These are phyloP conservation scores for Xenopus laevis DNA, from an alignment of 2,113 vertebrate species.

Conservation along the genomic window DNA sequence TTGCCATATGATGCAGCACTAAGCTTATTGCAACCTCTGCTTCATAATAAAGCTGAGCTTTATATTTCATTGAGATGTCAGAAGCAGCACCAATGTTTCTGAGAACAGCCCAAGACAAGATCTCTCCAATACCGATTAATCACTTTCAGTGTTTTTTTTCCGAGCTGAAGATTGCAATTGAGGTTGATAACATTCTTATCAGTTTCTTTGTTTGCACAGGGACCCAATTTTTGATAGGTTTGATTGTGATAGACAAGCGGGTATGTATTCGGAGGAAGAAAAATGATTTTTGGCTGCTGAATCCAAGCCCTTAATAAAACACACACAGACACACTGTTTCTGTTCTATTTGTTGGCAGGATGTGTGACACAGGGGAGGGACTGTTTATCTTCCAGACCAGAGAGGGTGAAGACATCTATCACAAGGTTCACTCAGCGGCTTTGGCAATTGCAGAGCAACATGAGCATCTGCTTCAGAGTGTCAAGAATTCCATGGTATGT, in stretches of 20 bases:
- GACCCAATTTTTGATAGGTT: not conserved
- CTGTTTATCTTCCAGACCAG: constrained; percentile 80
- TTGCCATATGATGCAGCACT: no score
- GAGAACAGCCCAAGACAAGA: no score
- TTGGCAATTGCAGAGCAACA: constrained; percentile 75
- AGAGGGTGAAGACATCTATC: constrained; percentile 78
- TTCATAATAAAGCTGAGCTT: no score
- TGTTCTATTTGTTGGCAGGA: constrained; percentile 58
- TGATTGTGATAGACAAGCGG: not conserved
- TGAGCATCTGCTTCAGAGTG: constrained; percentile 62
- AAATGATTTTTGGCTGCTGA: constrained; percentile 1
- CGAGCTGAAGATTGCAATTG: not conserved
- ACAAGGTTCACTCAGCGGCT: constrained; percentile 74
- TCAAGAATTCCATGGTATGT: constrained; percentile 67
- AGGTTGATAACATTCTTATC: constrained; percentile 14
- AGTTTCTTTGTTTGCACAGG: constrained; percentile 13
- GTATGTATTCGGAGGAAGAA: not conserved
- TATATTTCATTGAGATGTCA: no score
- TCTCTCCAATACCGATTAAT: not conserved
- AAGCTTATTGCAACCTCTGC: no score
- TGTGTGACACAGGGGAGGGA: constrained; percentile 82
- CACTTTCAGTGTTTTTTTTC: not conserved
- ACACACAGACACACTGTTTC: not conserved
- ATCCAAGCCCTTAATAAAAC: constrained; percentile 1
- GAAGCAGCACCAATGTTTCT: no score